A percentile compares a stretch with the other conserved stretches of the same genome.
Evolutionary conservation across 2,888 invertebrate species (phyloP).

Genomic region (Carcina quercana): DNA sequence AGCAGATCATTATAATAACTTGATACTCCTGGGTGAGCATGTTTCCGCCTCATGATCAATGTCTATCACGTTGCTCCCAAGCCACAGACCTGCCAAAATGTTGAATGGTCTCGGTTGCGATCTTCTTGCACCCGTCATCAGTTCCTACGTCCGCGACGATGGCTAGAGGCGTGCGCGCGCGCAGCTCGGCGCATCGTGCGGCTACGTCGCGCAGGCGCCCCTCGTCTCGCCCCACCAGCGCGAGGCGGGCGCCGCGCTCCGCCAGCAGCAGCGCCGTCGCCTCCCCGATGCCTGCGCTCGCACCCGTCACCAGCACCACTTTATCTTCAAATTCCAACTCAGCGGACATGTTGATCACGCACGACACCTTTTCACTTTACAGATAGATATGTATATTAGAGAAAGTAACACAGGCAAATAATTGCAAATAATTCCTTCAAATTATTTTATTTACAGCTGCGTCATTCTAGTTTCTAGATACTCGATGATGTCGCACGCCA

Average conservation of each 20-base stretch:
- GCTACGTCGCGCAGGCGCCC: constrained; percentile 25
- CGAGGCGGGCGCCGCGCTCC: constrained; percentile 26
- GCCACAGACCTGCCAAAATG: constrained; percentile 28
- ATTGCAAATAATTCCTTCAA: too few species aligned
- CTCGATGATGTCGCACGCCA: too few species aligned
- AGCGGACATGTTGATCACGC: too few species aligned
- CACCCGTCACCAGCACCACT: constrained; percentile 36
- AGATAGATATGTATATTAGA: too few species aligned
- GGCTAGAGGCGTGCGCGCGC: constrained; percentile 24
- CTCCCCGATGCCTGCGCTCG: constrained; percentile 36
- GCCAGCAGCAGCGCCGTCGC: constrained; percentile 30
- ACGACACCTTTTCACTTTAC: too few species aligned
- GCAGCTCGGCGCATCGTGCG: constrained; percentile 21
- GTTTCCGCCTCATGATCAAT: too few species aligned
- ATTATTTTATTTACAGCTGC: too few species aligned
- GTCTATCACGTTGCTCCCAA: too few species aligned
- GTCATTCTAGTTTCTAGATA: too few species aligned
- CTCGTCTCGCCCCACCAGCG: constrained; percentile 31
- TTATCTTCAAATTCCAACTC: constrained; percentile 12
- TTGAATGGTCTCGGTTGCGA: constrained; percentile 25
- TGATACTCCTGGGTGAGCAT: too few species aligned
- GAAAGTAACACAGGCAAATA: too few species aligned
- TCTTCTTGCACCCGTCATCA: constrained; percentile 32
- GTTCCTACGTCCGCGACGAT: constrained; percentile 34
- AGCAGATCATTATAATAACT: too few species aligned